Evolutionary conservation across 1,140 invertebrate species (phyloP).

Genomic region (Zaprionus capensis): DNA sequence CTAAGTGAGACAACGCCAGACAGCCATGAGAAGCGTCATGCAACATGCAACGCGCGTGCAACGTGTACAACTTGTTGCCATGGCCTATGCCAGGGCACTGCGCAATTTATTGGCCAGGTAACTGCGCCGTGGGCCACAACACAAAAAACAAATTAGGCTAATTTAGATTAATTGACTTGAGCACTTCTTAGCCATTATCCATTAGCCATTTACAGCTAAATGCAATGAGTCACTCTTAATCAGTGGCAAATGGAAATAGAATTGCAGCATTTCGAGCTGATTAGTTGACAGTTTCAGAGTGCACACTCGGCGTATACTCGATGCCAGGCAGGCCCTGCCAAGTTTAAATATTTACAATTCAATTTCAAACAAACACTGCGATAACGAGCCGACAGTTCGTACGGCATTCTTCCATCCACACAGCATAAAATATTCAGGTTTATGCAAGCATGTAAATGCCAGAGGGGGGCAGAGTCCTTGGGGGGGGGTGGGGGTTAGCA

Average conservation of each 20-base stretch:
- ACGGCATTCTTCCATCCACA: conserved; percentile 10
- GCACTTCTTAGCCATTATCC: conserved; percentile 9
- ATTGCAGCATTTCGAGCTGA: background rate
- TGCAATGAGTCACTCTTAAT: background rate
- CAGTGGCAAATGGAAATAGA: background rate
- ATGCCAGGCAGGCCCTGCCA: background rate
- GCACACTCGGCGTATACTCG: conserved; percentile 20
- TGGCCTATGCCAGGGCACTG: conserved; percentile 1
- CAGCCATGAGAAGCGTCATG: background rate
- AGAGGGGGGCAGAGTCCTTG: background rate
- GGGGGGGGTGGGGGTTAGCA: background rate
- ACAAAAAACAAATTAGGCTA: conserved; percentile 59
- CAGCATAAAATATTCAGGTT: conserved; percentile 71
- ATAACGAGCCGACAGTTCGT: conserved; percentile 69
- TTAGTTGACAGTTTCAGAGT: conserved; percentile 11
- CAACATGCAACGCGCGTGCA: conserved; percentile 4
- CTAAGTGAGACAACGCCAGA: conserved; percentile 7
- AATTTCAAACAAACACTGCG: conserved; percentile 67
- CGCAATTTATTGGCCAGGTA: conserved; percentile 35
- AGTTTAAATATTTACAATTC: conserved; percentile 77
- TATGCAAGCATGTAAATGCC: conserved; percentile 80
- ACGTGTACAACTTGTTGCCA: conserved; percentile 27
- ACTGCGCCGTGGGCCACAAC: conserved; percentile 18
- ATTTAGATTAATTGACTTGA: conserved; percentile 57
- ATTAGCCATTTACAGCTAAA: conserved; percentile 26